Evolutionary conservation across 2,113 vertebrate species (phyloP).

Genomic region (Etheostoma spectabile): DNA sequence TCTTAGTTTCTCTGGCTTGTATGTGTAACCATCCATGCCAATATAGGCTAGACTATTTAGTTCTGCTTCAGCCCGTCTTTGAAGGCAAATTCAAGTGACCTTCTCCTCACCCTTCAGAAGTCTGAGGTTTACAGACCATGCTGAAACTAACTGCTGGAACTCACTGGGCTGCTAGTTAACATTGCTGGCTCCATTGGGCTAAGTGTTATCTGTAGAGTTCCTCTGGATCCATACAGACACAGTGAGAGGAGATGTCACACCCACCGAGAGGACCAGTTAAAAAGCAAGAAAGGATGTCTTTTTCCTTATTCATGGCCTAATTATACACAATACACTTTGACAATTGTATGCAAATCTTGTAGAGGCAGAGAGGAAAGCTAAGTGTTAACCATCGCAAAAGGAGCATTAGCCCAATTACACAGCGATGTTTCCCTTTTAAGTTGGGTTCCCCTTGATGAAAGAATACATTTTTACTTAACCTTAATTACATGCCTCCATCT

Average conservation of each 20-base stretch:
- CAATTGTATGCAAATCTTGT: conserved; percentile 6
- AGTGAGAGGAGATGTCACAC: not conserved
- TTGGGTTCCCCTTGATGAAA: conserved; percentile 29
- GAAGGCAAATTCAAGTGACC: not conserved
- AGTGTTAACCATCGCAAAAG: not conserved
- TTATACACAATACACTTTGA: not conserved
- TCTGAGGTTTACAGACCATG: not conserved
- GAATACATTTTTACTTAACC: conserved; percentile 23
- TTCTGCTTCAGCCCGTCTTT: not conserved
- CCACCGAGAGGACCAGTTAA: not conserved
- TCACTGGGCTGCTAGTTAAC: not conserved
- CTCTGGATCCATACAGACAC: not conserved
- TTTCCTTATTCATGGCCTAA: not conserved
- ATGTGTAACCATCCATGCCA: not conserved
- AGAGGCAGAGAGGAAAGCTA: not conserved
- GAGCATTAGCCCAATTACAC: not conserved
- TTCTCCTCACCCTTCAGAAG: not conserved
- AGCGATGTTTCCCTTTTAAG: conserved; percentile 22
- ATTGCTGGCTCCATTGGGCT: not conserved
- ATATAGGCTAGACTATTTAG: not conserved
- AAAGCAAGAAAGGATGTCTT: not conserved
- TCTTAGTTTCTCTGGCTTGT: not conserved
- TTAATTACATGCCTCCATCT: conserved; percentile 18
- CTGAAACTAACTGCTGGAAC: not conserved
- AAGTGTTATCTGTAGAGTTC: not conserved